Base-by-base conservation (phyloP, 2,113 vertebrate species). In the Dipodomys merriami region DNA sequence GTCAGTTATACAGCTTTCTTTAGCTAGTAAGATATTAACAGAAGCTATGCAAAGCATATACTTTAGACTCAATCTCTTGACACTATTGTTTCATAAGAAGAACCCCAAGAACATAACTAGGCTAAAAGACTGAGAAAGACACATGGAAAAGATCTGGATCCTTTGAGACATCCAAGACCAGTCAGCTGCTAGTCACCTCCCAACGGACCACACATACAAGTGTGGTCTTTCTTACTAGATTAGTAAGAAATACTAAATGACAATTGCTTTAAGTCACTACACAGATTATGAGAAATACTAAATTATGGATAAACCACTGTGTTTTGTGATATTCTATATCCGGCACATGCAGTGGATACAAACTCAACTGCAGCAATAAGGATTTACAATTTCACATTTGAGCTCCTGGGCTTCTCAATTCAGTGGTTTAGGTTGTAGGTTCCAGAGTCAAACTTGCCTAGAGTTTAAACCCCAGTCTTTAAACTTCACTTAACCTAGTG, bases 381-480 rank as follows among this genome's bases (percentile, higher is more conserved):
- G 69, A 25, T 57, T 91, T 67, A 53, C 29, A 23, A 83, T 71
- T 57, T 4, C 1, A 22, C 13, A n/a, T 46, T 72, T 46, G 29
- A 89, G 11, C 80, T 23, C 22, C 9, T 77, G n/a, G 20, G 12
- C 62, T 83, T 35, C 20, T 94, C 68, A 71, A 62, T 10, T n/a
- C 62, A 80, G 19, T 81, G 29, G n/a, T 19, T 80, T 83, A 89
- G 46, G 23, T 11, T 71, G 18, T 69, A 79, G 44, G 30, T 53
- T 81, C 57, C 5, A 77, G 77, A 91, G 46, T 7, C n/a, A 20
- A 33, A 76, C 39, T 18, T 74, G 5, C 15, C 57, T 88, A 49
- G 19, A 35, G 49, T 74, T 90, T 35, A 73, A 69, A 78, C 23
- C 12, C 22, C 44, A 90, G 44, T 15, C 89, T 94, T 89, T 93